These are phyloP conservation scores for Zele albiditarsus DNA, from an alignment of 2,888 invertebrate genomes.

Conservation along the genomic window DNA sequence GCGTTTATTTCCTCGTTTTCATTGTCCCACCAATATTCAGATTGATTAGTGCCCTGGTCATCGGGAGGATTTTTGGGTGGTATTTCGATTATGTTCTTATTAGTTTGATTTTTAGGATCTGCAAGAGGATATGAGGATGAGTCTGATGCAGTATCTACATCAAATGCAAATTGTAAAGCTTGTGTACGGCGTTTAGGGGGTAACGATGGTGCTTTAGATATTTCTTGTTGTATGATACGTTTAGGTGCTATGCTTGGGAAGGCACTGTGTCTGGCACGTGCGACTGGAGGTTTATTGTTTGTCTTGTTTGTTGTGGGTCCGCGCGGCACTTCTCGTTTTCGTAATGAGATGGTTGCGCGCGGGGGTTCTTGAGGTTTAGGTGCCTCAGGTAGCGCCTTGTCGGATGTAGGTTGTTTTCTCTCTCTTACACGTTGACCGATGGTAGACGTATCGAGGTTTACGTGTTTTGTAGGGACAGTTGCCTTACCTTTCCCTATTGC, in stretches of 20 bases:
- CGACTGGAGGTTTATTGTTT: neutral
- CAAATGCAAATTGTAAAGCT: neutral
- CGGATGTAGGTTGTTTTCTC: neutral
- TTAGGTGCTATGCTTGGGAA: too few species aligned
- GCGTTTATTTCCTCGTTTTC: too few species aligned
- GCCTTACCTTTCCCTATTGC: neutral
- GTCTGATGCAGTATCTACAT: neutral
- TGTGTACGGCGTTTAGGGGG: neutral
- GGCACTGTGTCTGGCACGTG: neutral
- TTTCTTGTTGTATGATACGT: too few species aligned
- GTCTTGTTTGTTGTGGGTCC: neutral
- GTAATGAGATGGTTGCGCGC: neutral
- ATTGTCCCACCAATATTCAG: slow-evolving; percentile 14
- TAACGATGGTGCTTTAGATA: neutral
- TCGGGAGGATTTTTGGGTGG: too few species aligned
- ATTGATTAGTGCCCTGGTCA: too few species aligned
- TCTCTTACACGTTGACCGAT: too few species aligned
- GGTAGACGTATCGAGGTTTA: neutral
- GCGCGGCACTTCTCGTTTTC: neutral
- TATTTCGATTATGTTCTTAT: too few species aligned
- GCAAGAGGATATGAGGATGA: neutral
- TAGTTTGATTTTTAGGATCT: too few species aligned
- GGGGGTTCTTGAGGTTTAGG: too few species aligned
- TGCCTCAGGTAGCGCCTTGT: neutral
- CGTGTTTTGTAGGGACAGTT: too few species aligned